Evolutionary conservation across 2,888 invertebrate species (phyloP), one percentile per base, ranked within the genome.

Genomic region (Calephelis perditalis): DNA sequence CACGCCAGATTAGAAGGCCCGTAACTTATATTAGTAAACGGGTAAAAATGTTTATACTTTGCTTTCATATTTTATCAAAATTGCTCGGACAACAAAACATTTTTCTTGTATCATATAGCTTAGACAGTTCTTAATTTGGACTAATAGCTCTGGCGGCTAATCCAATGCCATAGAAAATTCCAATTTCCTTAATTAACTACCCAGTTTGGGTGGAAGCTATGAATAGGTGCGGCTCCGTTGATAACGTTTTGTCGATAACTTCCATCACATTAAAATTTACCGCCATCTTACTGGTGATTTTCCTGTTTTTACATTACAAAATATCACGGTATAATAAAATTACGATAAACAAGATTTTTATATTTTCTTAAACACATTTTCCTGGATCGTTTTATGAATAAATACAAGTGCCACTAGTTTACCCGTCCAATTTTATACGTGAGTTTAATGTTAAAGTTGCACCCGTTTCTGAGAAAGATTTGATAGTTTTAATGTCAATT

Each of bases 181-280:
- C 89, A 89, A 90, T 90, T 90, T 89, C 87, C 86, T 86, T 90
- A 89, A 90, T 90, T 88, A 90, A 89, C 82, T 77, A 78, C 77
- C 72, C 71, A 77, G 82, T 81, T 86, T 80, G 80, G 82, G 79
- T 76, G 74, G 78, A 76, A 76, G 78, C 78, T 73, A 76, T 79
- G 79, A 77, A 80, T 72, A 86, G 89, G 90, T 81, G 89, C 73
- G 89, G 88, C 85, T 63, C 66, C 66, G 73, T 73, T 75, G 77
- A 78, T 82, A 84, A 80, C 82, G 80, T 76, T 78, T 73, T 70
- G 72, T 71, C 85, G 81, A 81, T 82, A 78, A 76, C 76, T 78
- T 77, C 78, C 78, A 84, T 86, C 82, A 82, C 75, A 74, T 65
- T 76, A 75, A 76, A 81, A 75, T 76, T 55, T 55, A 36, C 54